These are phyloP conservation scores for Meteorus cinctellus DNA, from an alignment of 2,888 invertebrate species.

Conservation along the genomic window DNA sequence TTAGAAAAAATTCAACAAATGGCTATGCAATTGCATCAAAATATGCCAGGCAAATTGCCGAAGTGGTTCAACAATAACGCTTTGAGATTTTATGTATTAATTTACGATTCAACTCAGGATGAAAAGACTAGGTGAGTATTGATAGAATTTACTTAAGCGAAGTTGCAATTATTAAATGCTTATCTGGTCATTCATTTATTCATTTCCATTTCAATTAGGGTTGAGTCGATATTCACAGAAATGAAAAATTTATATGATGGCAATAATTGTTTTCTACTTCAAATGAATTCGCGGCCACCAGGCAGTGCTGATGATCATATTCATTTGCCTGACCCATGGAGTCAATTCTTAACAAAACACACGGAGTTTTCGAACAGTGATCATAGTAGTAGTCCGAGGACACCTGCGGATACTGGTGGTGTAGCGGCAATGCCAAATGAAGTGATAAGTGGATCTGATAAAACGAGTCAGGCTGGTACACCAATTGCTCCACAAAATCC, in stretches of 20 bases:
- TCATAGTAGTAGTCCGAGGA: slow-evolving; percentile 76
- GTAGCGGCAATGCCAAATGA: slow-evolving; percentile 73
- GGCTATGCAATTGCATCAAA: slow-evolving; percentile 86
- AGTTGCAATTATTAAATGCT: slow-evolving; percentile 49
- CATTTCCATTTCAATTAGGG: slow-evolving; percentile 75
- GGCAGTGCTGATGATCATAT: slow-evolving; percentile 74
- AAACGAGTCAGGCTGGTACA: slow-evolving; percentile 70
- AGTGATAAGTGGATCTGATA: slow-evolving; percentile 68
- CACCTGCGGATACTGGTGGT: slow-evolving; percentile 76
- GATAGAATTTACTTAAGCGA: slow-evolving; percentile 51
- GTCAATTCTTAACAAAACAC: slow-evolving; percentile 81
- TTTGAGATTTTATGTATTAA: slow-evolving; percentile 89
- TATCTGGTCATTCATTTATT: neutral
- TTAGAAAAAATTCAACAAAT: slow-evolving; percentile 87
- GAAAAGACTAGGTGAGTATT: slow-evolving; percentile 83
- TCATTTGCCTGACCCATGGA: slow-evolving; percentile 89
- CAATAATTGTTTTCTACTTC: slow-evolving; percentile 90
- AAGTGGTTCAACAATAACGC: slow-evolving; percentile 89
- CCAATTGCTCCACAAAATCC: slow-evolving; percentile 65
- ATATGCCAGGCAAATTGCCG: slow-evolving; percentile 85
- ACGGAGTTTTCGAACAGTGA: slow-evolving; percentile 69
- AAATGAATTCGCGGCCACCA: slow-evolving; percentile 88
- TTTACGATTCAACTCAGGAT: slow-evolving; percentile 87
- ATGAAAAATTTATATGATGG: slow-evolving; percentile 92
- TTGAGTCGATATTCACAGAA: slow-evolving; percentile 86